Percentiles rank a stretch among this genome's conserved stretches.
Conservation (phyloP, 2,888 invertebrate genomes). For the Erannis defoliaria region DNA sequence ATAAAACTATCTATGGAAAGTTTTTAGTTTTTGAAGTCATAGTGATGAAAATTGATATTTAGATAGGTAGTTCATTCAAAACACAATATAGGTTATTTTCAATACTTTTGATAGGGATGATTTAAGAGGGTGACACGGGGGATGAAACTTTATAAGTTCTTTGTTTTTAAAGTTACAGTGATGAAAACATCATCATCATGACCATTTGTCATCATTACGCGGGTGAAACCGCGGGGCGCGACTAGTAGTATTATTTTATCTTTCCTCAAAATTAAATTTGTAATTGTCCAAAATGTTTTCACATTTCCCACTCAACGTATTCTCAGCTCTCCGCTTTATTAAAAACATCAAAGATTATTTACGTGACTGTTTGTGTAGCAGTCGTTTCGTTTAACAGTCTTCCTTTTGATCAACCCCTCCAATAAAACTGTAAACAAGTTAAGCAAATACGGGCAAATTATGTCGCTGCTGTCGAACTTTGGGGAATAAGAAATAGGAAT, state of each 20-base stretch:
- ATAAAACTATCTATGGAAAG: too few relatives aligned
- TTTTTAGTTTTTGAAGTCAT: too few relatives aligned
- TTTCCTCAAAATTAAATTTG: neutral
- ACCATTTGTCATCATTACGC: too few relatives aligned
- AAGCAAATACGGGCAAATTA: conserved; percentile 39
- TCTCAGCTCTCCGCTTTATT: conserved; percentile 9
- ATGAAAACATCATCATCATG: too few relatives aligned
- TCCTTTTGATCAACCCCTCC: conserved; percentile 41
- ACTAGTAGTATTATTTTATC: neutral
- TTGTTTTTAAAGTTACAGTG: too few relatives aligned
- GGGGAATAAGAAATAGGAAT: neutral
- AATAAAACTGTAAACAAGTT: conserved; percentile 43
- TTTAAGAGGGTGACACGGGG: too few relatives aligned
- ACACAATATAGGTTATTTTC: too few relatives aligned
- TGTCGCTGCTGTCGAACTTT: conserved; percentile 32
- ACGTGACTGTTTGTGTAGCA: conserved; percentile 35
- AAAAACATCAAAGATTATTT: conserved; percentile 40
- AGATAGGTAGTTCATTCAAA: too few relatives aligned
- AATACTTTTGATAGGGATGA: too few relatives aligned
- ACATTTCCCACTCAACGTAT: neutral
- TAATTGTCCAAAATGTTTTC: neutral
- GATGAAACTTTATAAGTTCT: too few relatives aligned
- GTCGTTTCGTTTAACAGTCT: conserved; percentile 34
- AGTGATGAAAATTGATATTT: too few relatives aligned
- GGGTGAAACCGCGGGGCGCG: too few relatives aligned